phyloP scores from a whole-genome alignment of 2,113 vertebrate genomes.

The Oncorhynchus kisutch region DNA sequence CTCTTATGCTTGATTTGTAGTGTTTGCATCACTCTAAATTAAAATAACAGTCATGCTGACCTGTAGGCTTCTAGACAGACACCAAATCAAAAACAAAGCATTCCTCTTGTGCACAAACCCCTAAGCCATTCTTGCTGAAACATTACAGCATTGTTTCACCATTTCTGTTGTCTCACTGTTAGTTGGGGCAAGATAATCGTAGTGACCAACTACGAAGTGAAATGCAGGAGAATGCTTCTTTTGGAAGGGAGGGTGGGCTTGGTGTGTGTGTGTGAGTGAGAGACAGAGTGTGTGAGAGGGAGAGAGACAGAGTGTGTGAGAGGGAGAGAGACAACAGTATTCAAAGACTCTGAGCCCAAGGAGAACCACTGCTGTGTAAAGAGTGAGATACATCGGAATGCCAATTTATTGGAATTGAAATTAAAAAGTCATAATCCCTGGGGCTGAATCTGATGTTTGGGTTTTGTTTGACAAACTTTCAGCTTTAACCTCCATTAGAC shows the following conservation, averaged over 20 bases:
- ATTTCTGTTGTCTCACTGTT: background rate
- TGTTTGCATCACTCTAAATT: too few relatives aligned
- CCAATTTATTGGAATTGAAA: background rate
- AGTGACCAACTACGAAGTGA: background rate
- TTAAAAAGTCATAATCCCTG: conserved; percentile 10
- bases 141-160: background rate
- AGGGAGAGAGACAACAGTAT: conserved; percentile 10
- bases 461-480: conserved; percentile 34
- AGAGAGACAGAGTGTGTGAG: background rate
- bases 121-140: background rate
- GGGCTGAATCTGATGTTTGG: conserved; percentile 11
- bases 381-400: background rate
- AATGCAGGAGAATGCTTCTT: background rate
- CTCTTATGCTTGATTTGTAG: too few relatives aligned
- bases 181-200: background rate
- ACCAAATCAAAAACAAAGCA: background rate
- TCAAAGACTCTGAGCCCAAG: conserved; percentile 27
- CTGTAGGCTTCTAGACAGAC: background rate
- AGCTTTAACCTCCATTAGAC: conserved; percentile 31
- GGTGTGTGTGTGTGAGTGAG: background rate
- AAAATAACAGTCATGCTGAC: too few relatives aligned
- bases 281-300: background rate
- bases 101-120: background rate
- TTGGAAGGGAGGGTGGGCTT: background rate
- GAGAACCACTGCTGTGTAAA: conserved; percentile 11